A percentile compares a stretch with the other conserved stretches of the same genome.
These are phyloP conservation scores for Apostichopus parvimensis DNA, from an alignment of 35 echinoderm and acorn worm species.

Conservation along the genomic window DNA sequence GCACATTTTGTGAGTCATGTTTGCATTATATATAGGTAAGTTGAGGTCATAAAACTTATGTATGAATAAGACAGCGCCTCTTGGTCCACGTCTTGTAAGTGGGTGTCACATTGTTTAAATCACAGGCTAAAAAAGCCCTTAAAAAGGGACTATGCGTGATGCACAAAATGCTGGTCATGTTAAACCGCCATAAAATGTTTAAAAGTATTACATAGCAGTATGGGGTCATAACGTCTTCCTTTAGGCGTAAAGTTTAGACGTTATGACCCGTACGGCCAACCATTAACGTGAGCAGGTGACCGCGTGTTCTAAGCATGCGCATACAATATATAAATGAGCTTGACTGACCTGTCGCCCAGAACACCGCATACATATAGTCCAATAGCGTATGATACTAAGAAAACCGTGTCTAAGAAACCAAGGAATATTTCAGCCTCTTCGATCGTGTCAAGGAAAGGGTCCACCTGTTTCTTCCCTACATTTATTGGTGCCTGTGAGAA, in stretches of 20 bases:
- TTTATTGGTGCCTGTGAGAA: not conserved
- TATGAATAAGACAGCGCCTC: no score
- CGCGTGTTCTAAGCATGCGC: not conserved
- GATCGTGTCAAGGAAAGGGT: conserved; percentile 70
- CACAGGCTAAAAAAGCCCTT: no score
- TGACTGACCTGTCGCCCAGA: conserved; percentile 72
- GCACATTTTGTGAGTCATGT: no score
- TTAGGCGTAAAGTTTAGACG: no score
- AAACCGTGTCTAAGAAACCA: conserved; percentile 81
- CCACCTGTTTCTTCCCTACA: not conserved
- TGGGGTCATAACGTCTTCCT: not conserved
- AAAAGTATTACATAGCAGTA: not conserved
- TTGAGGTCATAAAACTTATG: no score
- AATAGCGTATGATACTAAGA: conserved; percentile 75
- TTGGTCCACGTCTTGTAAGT: no score
- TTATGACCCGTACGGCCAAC: no score
- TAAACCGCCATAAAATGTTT: no score
- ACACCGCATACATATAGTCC: conserved; percentile 76
- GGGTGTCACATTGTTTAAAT: no score
- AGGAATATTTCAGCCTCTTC: conserved; percentile 85
- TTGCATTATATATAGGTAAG: no score
- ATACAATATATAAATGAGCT: not conserved
- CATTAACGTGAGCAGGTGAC: not conserved
- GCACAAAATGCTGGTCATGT: no score
- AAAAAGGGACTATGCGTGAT: no score